Evolutionary conservation across 2,888 invertebrate species (phyloP).

Genomic region (Sussaba pulchella): DNA sequence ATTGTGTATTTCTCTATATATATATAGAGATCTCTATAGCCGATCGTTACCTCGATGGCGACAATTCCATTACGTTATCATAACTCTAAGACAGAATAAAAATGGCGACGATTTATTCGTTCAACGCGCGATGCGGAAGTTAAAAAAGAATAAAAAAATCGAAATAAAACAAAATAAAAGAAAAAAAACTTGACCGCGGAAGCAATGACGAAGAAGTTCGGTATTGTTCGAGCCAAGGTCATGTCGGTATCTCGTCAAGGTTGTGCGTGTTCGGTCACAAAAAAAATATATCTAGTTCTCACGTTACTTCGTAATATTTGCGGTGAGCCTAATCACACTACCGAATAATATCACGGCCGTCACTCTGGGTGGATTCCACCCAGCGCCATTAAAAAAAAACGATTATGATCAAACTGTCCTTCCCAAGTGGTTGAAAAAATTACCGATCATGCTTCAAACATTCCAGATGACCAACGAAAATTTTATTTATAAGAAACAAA

Average conservation of each 20-base stretch:
- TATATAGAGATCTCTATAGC: too few species aligned
- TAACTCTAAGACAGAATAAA: constrained; percentile 14
- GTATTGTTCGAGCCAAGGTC: constrained; percentile 7
- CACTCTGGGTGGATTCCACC: too few species aligned
- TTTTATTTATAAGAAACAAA: too few species aligned
- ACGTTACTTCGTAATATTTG: constrained; percentile 7
- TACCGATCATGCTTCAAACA: too few species aligned
- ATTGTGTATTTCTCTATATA: too few species aligned
- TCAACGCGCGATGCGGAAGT: constrained; percentile 15
- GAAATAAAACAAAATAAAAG: too few species aligned
- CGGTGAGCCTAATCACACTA: too few species aligned
- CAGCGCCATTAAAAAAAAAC: too few species aligned
- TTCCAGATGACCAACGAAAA: too few species aligned
- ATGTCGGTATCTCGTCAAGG: constrained; percentile 22
- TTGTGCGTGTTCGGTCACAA: constrained; percentile 9
- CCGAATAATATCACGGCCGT: too few species aligned
- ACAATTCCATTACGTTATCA: constrained; percentile 39
- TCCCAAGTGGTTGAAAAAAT: too few species aligned
- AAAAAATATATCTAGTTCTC: not conserved
- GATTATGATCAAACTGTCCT: too few species aligned
- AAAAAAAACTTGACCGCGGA: constrained; percentile 47
- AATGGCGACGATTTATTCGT: constrained; percentile 47
- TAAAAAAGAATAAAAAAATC: not conserved
- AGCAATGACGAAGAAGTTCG: constrained; percentile 40
- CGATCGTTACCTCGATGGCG: constrained; percentile 4